Conservation (phyloP, 2,888 invertebrate genomes). For the Yponomeuta plumbellus region DNA sequence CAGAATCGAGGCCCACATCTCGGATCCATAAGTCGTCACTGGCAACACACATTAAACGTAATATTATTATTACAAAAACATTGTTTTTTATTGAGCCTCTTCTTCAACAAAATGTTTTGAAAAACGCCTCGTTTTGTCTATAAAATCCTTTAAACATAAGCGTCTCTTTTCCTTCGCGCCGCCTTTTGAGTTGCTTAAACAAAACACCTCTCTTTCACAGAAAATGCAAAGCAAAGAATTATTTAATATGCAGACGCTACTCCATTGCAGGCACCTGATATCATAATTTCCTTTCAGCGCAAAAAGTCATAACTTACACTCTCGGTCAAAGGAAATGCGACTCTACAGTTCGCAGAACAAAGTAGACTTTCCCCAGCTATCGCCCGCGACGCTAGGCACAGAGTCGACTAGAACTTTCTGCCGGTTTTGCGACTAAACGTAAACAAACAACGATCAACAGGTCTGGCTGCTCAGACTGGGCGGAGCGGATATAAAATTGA, state of each 20-base stretch:
- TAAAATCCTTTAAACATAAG: too few relatives aligned
- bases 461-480: background rate
- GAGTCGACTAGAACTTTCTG: constrained; percentile 39
- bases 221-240: background rate
- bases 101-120: too few relatives aligned
- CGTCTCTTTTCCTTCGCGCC: too few relatives aligned
- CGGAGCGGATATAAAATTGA: background rate
- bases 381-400: background rate
- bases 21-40: too few relatives aligned
- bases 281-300: background rate
- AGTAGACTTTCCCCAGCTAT: background rate
- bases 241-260: constrained; percentile 6
- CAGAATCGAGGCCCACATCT: too few relatives aligned
- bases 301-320: background rate
- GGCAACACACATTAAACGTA: too few relatives aligned
- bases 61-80: too few relatives aligned
- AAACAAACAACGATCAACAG: background rate
- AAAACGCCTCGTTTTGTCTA: too few relatives aligned
- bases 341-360: background rate
- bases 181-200: too few relatives aligned
- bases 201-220: background rate
- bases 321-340: background rate
- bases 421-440: constrained; percentile 33
- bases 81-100: too few relatives aligned
- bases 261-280: constrained; percentile 1